Conservation (phyloP, 2,888 invertebrate species). For the Barypeithes pellucidus region DNA sequence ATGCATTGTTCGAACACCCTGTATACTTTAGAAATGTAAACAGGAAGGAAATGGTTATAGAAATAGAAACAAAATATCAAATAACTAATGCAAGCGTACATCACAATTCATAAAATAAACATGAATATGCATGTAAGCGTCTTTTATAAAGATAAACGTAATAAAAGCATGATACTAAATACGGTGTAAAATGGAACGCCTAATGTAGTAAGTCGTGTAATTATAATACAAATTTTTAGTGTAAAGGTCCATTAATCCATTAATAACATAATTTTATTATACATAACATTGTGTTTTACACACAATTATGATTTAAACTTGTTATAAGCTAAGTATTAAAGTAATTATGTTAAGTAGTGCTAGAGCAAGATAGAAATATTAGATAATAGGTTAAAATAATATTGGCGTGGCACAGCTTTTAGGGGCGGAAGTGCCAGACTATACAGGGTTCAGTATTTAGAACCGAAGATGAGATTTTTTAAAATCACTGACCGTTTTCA, state of each 20-base stretch:
- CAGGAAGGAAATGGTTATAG: too few species aligned
- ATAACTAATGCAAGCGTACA: too few species aligned
- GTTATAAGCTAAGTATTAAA: not conserved
- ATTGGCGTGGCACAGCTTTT: too few species aligned
- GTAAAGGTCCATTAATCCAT: not conserved
- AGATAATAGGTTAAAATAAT: too few species aligned
- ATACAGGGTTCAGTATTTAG: too few species aligned
- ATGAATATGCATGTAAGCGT: not conserved
- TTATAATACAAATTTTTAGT: slow-evolving; percentile 1
- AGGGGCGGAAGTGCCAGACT: too few species aligned
- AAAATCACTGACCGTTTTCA: too few species aligned
- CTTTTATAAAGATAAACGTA: not conserved
- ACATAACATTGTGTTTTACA: not conserved
- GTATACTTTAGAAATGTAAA: too few species aligned
- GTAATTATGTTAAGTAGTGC: not conserved
- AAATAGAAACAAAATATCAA: too few species aligned
- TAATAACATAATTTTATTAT: not conserved
- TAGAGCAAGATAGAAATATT: too few species aligned
- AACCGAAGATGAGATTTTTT: too few species aligned
- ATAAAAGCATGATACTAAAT: slow-evolving; percentile 1
- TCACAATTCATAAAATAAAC: not conserved
- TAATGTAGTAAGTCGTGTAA: not conserved
- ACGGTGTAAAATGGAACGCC: not conserved
- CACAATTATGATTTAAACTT: not conserved
- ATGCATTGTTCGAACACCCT: too few species aligned